phyloP scores from a whole-genome alignment of 2,888 invertebrate genomes.

The Drosophila hamatofila region DNA sequence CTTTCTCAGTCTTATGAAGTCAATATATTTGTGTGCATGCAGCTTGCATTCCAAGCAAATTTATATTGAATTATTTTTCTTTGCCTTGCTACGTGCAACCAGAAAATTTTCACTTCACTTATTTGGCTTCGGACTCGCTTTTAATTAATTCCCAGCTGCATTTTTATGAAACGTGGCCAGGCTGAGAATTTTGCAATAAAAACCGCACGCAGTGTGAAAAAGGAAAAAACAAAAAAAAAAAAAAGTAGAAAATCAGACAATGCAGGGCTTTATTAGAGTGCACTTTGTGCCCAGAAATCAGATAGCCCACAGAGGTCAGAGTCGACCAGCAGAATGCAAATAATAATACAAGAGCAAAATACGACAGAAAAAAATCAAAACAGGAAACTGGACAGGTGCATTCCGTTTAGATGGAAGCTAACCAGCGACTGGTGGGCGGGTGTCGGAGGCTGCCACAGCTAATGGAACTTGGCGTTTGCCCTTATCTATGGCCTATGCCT shows the following conservation, averaged over 20 bases:
- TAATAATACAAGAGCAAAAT: not conserved
- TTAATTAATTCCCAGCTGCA: slow-evolving; percentile 26
- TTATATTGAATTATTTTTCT: not conserved
- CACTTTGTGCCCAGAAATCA: slow-evolving; percentile 8
- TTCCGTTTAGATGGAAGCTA: not conserved
- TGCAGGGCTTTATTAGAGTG: slow-evolving; percentile 8
- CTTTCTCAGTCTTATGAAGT: too few relatives aligned
- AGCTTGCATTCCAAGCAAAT: not conserved
- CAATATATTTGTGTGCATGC: not conserved
- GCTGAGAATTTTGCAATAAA: slow-evolving; percentile 11
- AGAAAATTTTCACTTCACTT: not conserved
- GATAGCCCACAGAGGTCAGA: not conserved
- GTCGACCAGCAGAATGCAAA: not conserved
- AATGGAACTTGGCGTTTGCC: slow-evolving; percentile 6
- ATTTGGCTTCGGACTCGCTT: slow-evolving; percentile 26
- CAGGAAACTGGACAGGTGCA: not conserved
- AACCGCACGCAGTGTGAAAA: not conserved
- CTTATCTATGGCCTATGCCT: slow-evolving; percentile 1
- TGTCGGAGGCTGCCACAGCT: not conserved
- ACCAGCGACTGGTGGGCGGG: not conserved
- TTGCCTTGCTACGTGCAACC: not conserved
- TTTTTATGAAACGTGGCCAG: slow-evolving; percentile 8
- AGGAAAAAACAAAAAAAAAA: too few relatives aligned
- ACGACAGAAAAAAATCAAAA: too few relatives aligned
- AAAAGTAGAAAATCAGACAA: not conserved